phyloP scores from a whole-genome alignment of 2,113 vertebrate species.

The Carassius carassius region DNA sequence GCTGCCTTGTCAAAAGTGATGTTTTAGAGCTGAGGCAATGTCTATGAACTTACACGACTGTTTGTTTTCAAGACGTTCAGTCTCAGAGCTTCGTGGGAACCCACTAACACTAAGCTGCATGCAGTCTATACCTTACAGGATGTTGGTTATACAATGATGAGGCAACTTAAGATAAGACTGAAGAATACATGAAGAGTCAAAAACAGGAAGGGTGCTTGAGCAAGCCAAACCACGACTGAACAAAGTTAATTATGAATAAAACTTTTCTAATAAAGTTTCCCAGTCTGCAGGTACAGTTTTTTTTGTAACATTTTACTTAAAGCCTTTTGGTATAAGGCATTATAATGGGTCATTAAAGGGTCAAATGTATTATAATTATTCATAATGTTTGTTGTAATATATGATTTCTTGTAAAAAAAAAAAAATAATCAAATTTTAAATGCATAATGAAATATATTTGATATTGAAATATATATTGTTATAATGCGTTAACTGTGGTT shows the following conservation, averaged over 20 bases:
- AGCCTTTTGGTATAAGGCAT: too few species aligned
- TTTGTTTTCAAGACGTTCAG: not conserved
- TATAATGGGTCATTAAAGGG: too few species aligned
- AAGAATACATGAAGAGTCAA: not conserved
- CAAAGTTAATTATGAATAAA: not conserved
- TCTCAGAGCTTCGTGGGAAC: not conserved
- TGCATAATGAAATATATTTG: too few species aligned
- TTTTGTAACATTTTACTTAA: too few species aligned
- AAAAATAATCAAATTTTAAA: too few species aligned
- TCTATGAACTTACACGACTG: not conserved
- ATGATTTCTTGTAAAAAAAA: too few species aligned
- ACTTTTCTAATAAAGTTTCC: not conserved
- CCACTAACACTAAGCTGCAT: not conserved
- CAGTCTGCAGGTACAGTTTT: too few species aligned
- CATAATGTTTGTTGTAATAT: too few species aligned
- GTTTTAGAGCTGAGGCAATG: not conserved
- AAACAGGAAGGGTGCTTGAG: constrained; percentile 9
- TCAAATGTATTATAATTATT: too few species aligned
- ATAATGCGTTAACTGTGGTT: too few species aligned
- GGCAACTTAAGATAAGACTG: not conserved
- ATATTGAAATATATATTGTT: too few species aligned
- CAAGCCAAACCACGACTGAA: too few species aligned
- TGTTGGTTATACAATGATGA: constrained; percentile 2
- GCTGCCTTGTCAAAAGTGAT: not conserved
- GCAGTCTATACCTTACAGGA: not conserved